Conservation (phyloP, 2,888 invertebrate species). For the Ichneumon xanthorius region DNA sequence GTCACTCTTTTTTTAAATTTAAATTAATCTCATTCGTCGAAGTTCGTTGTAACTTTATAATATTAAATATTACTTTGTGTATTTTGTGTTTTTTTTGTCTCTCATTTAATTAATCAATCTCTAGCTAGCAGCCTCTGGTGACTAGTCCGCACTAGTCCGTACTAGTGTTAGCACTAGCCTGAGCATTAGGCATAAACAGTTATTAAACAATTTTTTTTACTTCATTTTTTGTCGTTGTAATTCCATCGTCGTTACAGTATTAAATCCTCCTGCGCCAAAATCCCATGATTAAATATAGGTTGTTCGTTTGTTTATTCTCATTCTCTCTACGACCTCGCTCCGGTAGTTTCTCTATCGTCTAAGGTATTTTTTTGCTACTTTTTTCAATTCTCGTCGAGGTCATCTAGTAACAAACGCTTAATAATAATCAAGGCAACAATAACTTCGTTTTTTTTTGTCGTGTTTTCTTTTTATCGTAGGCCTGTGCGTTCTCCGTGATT, state of each 20-base stretch:
- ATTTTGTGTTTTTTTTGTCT: conserved; percentile 55
- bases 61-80: conserved; percentile 51
- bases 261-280: conserved; percentile 26
- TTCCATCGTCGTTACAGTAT: conserved; percentile 38
- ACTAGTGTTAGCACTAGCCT: conserved; percentile 82
- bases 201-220: conserved; percentile 48
- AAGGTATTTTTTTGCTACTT: conserved; percentile 40
- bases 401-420: conserved; percentile 71
- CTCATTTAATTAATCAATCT: conserved; percentile 66
- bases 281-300: conserved; percentile 38
- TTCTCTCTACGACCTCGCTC: conserved; percentile 49
- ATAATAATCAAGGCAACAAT: conserved; percentile 68
- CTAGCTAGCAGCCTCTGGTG: conserved; percentile 82
- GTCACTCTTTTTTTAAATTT: conserved; percentile 12
- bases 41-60: conserved; percentile 35
- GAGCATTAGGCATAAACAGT: conserved; percentile 79
- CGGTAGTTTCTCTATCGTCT: conserved; percentile 33
- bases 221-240: conserved; percentile 24
- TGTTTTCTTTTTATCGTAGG: conserved; percentile 50
- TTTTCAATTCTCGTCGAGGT: conserved; percentile 55
- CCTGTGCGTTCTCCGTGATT: conserved; percentile 49
- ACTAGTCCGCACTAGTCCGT: conserved; percentile 81
- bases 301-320: conserved; percentile 37
- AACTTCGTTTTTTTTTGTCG: conserved; percentile 49
- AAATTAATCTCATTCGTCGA: conserved; percentile 36